Percentiles rank a stretch among this genome's conserved stretches.
phyloP scores from a whole-genome alignment of 1,140 invertebrate genomes.

The Brachionus sp. region DNA sequence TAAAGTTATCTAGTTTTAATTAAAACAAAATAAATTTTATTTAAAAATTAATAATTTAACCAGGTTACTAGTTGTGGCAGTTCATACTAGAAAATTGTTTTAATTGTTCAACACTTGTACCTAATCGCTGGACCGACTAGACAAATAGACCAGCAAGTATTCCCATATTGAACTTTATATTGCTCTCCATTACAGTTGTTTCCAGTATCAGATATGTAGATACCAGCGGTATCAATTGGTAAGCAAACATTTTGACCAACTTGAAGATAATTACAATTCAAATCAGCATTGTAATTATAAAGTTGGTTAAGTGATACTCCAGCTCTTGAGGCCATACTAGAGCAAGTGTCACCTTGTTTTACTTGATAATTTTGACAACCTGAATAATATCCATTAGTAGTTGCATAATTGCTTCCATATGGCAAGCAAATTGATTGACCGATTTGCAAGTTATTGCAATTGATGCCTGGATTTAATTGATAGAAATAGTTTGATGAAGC shows the following conservation, averaged over 20 bases:
- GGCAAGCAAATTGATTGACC: neutral
- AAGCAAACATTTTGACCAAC: neutral
- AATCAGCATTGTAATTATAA: neutral
- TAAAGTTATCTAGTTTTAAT: no score
- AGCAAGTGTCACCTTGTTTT: neutral
- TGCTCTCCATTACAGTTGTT: neutral
- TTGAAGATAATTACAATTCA: neutral
- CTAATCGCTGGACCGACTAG: neutral
- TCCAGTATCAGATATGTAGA: neutral
- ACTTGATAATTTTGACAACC: neutral
- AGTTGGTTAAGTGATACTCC: neutral
- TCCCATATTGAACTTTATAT: neutral
- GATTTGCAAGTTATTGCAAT: no score
- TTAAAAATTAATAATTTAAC: neutral
- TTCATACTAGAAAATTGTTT: neutral
- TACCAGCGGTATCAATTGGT: neutral
- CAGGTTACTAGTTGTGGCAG: neutral
- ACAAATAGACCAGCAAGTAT: neutral
- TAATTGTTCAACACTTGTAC: conserved; percentile 11
- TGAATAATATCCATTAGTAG: neutral
- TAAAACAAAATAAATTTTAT: neutral
- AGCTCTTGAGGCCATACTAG: neutral
- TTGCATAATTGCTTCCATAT: neutral
- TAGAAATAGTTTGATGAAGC: neutral
- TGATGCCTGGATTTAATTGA: neutral